Base-by-base conservation (phyloP, 2,113 vertebrate genomes). In the Cebidichthys violaceus region DNA sequence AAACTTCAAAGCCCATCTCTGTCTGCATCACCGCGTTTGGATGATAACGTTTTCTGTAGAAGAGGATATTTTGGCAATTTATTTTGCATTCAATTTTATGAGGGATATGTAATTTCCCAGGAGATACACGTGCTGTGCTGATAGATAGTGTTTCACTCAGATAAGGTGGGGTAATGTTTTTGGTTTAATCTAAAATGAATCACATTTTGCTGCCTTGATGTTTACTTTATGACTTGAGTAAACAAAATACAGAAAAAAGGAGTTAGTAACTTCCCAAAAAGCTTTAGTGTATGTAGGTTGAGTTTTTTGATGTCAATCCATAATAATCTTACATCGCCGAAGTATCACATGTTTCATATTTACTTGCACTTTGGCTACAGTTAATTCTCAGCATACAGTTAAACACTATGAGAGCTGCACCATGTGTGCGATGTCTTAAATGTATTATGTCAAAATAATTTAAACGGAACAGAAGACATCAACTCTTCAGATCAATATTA, bases 91-190 rank as follows among this genome's bases (percentile, higher is more conserved):
- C 43, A 76, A 8, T 50, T 64, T 66, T 82, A 67, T 70, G 17
- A 57, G 18, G 22, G 27, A 82, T 82, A 65, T 79, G 45, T 75
- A 81, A 90, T 90, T 82, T 91, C 87, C 83, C 80, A 59, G 73
- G 82, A 82, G 88, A 84, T 69, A 15, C 13, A 75, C 50, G 81
- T 61, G 68, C 39, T 82, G 66, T 41, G 70, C 57, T 64, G 71
- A 78, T 74, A 65, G 70, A 72, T 45, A 35, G 18, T 77, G 60
- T 77, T 84, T 57, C 39, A 41, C 37, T 73, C 24, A 39, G 70
- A 79, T 77, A 79, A 78, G 54, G 35, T 73, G 33, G 33, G 62
- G 45, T 79, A 57, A 74, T 77, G 60, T 85, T 82, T 66, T 55
- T 29, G 75, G 74, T 88, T 84, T 20, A 79, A 67, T 82, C 39